Percentiles rank a stretch among this genome's conserved stretches.
Conservation (phyloP, 2,888 invertebrate genomes). For the Capitulum mitella region DNA sequence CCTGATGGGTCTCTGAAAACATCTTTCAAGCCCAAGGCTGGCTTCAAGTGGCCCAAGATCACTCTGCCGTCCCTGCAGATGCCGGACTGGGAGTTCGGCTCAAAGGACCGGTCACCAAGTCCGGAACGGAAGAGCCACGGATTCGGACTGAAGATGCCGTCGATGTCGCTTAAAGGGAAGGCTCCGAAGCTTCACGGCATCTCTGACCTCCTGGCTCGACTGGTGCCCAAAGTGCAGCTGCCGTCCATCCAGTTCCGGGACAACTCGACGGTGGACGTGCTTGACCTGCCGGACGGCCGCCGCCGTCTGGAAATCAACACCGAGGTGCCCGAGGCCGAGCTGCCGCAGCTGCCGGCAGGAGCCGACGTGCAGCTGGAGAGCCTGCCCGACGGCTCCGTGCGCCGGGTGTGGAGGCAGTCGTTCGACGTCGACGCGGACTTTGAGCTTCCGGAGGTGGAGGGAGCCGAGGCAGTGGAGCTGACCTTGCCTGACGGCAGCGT, state of each 20-base stretch:
- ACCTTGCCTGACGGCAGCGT: too few relatives aligned
- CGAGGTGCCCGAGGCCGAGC: too few relatives aligned
- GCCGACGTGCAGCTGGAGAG: neutral
- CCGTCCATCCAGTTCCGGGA: too few relatives aligned
- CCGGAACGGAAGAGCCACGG: neutral
- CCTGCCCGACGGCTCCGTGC: neutral
- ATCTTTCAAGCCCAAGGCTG: conserved; percentile 4
- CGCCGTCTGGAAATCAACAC: too few relatives aligned
- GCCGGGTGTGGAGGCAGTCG: neutral
- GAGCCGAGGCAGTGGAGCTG: too few relatives aligned
- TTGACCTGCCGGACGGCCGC: too few relatives aligned
- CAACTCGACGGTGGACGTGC: too few relatives aligned
- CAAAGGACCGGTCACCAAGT: neutral
- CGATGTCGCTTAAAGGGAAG: too few relatives aligned
- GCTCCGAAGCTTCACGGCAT: too few relatives aligned
- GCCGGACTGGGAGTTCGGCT: conserved; percentile 15
- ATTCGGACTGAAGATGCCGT: too few relatives aligned
- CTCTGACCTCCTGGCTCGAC: too few relatives aligned
- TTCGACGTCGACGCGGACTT: conserved; percentile 28
- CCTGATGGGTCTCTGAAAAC: conserved; percentile 9
- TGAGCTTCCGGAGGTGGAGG: conserved; percentile 27
- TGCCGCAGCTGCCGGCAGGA: neutral
- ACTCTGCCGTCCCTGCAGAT: neutral
- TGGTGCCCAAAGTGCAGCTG: too few relatives aligned
- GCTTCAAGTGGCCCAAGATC: neutral